A percentile compares a stretch with the other conserved stretches of the same genome.
Conservation (phyloP, 2,797 vertebrate species). For the Syngnathus acus region DNA sequence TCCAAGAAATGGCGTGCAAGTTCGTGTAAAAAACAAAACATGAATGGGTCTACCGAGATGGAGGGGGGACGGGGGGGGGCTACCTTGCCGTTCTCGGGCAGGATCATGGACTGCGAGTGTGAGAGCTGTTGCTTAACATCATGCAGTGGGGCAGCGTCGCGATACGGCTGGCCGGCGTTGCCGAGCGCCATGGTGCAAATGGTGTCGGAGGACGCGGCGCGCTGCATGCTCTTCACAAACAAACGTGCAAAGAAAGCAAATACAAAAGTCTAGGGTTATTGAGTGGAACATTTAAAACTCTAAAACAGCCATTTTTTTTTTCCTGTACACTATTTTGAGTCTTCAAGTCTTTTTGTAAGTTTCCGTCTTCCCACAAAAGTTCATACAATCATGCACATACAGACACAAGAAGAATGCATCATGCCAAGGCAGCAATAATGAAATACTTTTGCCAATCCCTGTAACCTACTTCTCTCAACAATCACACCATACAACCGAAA, state of each 20-base stretch:
- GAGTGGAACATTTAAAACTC: neutral
- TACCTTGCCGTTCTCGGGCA: constrained; percentile 70
- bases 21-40: neutral
- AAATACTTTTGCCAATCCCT: constrained; percentile 42
- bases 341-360: no score
- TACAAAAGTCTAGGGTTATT: constrained; percentile 8
- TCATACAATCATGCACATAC: neutral
- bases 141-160: constrained; percentile 25
- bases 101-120: constrained; percentile 69
- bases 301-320: neutral
- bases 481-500: constrained; percentile 50
- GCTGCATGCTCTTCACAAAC: constrained; percentile 61
- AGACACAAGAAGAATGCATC: neutral
- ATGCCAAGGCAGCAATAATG: constrained; percentile 40
- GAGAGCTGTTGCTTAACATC: constrained; percentile 43
- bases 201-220: constrained; percentile 59
- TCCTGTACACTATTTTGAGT: no score
- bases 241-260: constrained; percentile 15
- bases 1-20: neutral
- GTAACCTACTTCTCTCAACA: constrained; percentile 55
- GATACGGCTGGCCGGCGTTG: constrained; percentile 21
- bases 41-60: neutral
- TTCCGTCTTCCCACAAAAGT: no score
- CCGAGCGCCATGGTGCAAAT: constrained; percentile 41
- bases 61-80: neutral